Percentiles rank a stretch among this genome's conserved stretches.
phyloP scores from a whole-genome alignment of 2,797 vertebrate species.

The Parambassis ranga region DNA sequence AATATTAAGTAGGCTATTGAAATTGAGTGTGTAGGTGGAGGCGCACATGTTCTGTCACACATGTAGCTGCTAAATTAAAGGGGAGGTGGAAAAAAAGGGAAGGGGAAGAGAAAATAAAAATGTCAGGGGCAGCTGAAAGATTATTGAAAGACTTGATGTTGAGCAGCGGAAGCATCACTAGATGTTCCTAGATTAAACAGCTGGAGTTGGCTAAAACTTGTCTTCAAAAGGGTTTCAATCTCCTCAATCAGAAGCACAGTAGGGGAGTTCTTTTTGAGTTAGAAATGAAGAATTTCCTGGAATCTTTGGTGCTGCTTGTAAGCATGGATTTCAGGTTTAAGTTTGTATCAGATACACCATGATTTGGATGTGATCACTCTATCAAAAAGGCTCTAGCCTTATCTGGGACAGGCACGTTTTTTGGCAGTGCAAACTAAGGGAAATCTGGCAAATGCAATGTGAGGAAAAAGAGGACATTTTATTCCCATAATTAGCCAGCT shows the following conservation, averaged over 20 bases:
- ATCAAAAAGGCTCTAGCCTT: slow-evolving; percentile 13
- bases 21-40: slow-evolving; percentile 76
- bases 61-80: slow-evolving; percentile 54
- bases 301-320: neutral
- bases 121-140: slow-evolving; percentile 48
- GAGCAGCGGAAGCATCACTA: slow-evolving; percentile 34
- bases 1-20: slow-evolving; percentile 74
- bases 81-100: slow-evolving; percentile 14
- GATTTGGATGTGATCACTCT: slow-evolving; percentile 12
- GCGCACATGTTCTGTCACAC: slow-evolving; percentile 71
- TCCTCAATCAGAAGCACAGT: neutral
- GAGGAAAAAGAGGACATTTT: slow-evolving; percentile 37
- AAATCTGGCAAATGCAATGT: slow-evolving; percentile 37
- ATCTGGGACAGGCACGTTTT: slow-evolving; percentile 15
- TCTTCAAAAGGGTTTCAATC: neutral
- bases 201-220: slow-evolving; percentile 13
- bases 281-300: slow-evolving; percentile 1
- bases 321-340: slow-evolving; percentile 2
- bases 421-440: slow-evolving; percentile 26
- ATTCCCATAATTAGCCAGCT: slow-evolving; percentile 7
- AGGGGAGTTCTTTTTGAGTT: neutral
- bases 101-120: neutral
- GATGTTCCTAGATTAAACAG: slow-evolving; percentile 48
- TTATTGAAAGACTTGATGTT: slow-evolving; percentile 50
- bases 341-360: slow-evolving; percentile 13